These are phyloP conservation scores for Grammomys dolichurus DNA, from an alignment of 2,113 vertebrate species.

Conservation along the genomic window DNA sequence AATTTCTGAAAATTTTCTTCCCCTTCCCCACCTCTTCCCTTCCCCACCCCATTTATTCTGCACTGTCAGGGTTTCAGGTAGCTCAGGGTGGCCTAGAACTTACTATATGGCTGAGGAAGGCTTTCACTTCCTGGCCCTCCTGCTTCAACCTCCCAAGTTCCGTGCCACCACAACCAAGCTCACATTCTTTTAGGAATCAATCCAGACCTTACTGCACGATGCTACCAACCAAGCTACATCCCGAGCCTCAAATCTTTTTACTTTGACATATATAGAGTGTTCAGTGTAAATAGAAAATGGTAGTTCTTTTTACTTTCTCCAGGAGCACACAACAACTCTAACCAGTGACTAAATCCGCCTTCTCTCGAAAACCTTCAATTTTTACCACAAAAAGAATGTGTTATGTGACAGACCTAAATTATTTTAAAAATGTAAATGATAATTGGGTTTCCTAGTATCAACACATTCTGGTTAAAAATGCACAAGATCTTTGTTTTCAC, in stretches of 20 bases:
- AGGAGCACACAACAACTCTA: not conserved
- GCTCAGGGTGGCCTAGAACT: not conserved
- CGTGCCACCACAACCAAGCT: not conserved
- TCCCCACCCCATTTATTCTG: not conserved
- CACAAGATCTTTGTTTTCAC: not conserved
- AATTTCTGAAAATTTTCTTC: not conserved
- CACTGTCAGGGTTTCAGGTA: not conserved
- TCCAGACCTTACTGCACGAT: no score
- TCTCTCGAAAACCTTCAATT: slow-evolving; percentile 33
- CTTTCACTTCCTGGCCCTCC: not conserved
- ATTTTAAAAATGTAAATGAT: not conserved
- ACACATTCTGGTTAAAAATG: slow-evolving; percentile 5
- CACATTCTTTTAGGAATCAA: not conserved
- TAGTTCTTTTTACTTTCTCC: slow-evolving; percentile 10
- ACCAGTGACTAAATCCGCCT: not conserved
- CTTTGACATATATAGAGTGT: not conserved
- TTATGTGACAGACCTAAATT: slow-evolving; percentile 8
- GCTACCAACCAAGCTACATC: no score
- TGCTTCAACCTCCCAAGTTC: not conserved
- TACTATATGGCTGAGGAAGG: not conserved
- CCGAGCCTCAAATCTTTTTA: not conserved
- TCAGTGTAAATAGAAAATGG: not conserved
- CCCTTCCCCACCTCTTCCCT: not conserved
- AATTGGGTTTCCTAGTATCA: not conserved
- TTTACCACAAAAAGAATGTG: slow-evolving; percentile 2